Evolutionary conservation across 2,113 vertebrate species (phyloP).

Genomic region (Meleagris gallopavo): DNA sequence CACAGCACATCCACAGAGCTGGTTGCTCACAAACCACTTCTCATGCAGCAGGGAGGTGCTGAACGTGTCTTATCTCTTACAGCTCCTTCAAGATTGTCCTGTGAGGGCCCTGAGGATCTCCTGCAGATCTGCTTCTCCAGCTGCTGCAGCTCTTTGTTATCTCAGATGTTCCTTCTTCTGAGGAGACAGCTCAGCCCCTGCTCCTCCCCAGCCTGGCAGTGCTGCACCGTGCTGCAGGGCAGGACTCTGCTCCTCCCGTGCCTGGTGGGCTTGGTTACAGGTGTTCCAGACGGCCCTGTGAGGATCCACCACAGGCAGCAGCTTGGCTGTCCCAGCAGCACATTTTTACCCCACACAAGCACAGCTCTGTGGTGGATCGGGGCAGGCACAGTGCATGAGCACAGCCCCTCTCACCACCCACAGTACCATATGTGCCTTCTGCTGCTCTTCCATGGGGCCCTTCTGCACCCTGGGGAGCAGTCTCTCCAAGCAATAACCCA

Average conservation of each 20-base stretch:
- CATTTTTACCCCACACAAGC: not conserved
- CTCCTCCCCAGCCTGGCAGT: not conserved
- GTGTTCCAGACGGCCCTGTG: not conserved
- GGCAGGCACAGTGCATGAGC: not conserved
- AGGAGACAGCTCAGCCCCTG: not conserved
- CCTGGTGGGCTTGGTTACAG: not conserved
- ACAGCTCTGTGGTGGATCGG: not conserved
- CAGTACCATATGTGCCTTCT: slow-evolving; percentile 11
- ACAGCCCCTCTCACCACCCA: not conserved
- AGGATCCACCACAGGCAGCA: not conserved
- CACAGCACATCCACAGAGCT: accelerated
- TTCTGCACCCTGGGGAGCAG: not conserved
- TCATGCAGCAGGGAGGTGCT: not conserved
- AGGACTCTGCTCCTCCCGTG: not conserved
- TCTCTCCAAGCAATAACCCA: not conserved
- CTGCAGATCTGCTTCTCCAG: not conserved
- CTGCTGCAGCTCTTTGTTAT: not conserved
- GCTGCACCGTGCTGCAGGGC: not conserved
- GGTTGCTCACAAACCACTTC: accelerated
- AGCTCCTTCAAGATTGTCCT: slow-evolving; percentile 98
- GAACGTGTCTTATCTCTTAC: not conserved
- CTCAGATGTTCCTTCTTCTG: not conserved
- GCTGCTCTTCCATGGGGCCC: not conserved
- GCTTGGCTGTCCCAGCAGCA: not conserved
- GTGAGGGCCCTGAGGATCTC: slow-evolving; percentile 63